Conservation (phyloP, 2,113 vertebrate genomes). For the Platanista minor region DNA sequence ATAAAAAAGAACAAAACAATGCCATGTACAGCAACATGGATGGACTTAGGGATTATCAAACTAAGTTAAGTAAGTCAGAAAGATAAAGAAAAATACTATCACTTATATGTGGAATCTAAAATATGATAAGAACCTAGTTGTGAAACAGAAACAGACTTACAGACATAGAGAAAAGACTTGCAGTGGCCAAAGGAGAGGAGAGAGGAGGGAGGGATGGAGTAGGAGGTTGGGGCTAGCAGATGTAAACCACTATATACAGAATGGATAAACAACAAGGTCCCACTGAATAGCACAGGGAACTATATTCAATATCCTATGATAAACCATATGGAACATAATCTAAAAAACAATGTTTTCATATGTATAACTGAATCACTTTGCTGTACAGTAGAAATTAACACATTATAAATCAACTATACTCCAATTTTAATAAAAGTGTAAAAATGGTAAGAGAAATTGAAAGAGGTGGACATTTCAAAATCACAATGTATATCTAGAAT, state of each 20-base stretch:
- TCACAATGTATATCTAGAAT: neutral
- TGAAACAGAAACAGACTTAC: neutral
- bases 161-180: neutral
- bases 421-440: neutral
- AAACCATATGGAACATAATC: neutral
- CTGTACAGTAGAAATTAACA: neutral
- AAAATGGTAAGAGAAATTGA: neutral
- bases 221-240: neutral
- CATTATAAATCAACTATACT: neutral
- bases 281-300: neutral
- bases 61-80: neutral
- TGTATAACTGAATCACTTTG: neutral
- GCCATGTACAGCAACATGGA: neutral
- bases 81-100: neutral
- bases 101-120: neutral
- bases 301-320: neutral
- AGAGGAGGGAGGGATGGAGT: neutral
- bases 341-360: neutral
- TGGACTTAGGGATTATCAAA: neutral
- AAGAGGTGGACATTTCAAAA: neutral
- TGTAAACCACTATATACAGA: neutral
- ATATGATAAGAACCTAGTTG: neutral
- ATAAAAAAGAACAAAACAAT: neutral
- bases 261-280: neutral
- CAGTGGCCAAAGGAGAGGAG: neutral